Percentiles rank a stretch among this genome's conserved stretches.
phyloP scores from a whole-genome alignment of 2,797 vertebrate species.

The Sitta carolinensis region DNA sequence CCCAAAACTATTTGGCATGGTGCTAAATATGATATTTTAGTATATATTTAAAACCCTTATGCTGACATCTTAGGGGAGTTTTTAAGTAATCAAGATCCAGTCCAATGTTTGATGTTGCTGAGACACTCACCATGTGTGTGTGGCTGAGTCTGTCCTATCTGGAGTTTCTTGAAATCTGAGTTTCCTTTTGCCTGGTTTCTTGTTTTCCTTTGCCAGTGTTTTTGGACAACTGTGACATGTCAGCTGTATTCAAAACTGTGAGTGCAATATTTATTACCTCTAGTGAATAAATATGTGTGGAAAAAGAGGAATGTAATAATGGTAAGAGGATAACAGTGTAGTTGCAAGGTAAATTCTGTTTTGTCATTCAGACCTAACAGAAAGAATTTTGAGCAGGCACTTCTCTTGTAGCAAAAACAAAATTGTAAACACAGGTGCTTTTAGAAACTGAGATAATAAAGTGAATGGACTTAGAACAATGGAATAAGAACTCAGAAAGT shows the following conservation, averaged over 20 bases:
- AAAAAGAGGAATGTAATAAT: not conserved
- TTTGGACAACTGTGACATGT: not conserved
- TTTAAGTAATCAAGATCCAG: not conserved
- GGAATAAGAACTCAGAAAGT: not conserved
- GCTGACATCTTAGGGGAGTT: not conserved
- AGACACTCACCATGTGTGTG: not conserved
- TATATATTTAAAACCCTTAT: not conserved
- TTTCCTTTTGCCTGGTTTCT: not conserved
- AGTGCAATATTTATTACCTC: not conserved
- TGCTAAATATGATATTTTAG: not conserved
- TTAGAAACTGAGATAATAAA: not conserved
- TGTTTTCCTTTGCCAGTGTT: not conserved
- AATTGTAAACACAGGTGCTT: not conserved
- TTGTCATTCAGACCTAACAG: not conserved
- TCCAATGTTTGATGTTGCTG: not conserved
- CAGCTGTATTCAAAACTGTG: not conserved
- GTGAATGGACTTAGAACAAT: not conserved
- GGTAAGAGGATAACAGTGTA: not conserved
- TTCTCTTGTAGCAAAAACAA: not conserved
- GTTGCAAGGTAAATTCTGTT: not conserved
- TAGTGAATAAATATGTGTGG: not conserved
- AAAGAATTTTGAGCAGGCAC: not conserved
- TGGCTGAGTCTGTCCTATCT: not conserved
- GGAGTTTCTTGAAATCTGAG: not conserved
- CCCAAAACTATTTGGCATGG: not conserved